These are phyloP conservation scores for Musca vetustissima DNA, from an alignment of 1,140 invertebrate genomes.

Conservation along the genomic window DNA sequence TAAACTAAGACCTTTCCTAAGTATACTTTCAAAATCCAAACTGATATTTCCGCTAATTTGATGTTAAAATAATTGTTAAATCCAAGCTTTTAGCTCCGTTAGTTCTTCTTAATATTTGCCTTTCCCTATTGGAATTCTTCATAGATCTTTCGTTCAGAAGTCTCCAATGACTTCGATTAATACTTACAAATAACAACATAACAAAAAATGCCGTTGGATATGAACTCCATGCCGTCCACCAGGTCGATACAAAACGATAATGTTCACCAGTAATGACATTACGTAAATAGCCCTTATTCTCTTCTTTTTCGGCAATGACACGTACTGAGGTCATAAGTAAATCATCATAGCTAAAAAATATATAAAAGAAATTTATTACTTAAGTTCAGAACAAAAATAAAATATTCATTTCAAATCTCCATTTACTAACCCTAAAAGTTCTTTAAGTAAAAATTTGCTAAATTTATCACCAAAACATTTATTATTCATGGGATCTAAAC, in stretches of 20 bases:
- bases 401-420: no score
- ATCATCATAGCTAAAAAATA: constrained; percentile 76
- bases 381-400: neutral
- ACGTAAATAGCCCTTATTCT: constrained; percentile 92
- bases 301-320: constrained; percentile 90
- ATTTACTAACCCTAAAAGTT: constrained; percentile 78
- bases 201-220: constrained; percentile 94
- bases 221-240: constrained; percentile 91
- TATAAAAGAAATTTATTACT: neutral
- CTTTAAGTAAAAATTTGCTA: constrained; percentile 85
- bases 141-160: no score
- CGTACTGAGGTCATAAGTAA: constrained; percentile 95
- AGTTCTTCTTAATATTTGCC: no score
- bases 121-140: no score
- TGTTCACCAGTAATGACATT: constrained; percentile 99
- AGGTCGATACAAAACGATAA: constrained; percentile 96
- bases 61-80: no score
- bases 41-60: no score
- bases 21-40: no score
- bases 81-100: no score
- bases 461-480: constrained; percentile 92
- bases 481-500: constrained; percentile 84
- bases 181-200: constrained; percentile 98
- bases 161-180: no score
- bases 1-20: no score